Base-by-base conservation (phyloP, 2,797 vertebrate species). In the Sebastes wilsoni region DNA sequence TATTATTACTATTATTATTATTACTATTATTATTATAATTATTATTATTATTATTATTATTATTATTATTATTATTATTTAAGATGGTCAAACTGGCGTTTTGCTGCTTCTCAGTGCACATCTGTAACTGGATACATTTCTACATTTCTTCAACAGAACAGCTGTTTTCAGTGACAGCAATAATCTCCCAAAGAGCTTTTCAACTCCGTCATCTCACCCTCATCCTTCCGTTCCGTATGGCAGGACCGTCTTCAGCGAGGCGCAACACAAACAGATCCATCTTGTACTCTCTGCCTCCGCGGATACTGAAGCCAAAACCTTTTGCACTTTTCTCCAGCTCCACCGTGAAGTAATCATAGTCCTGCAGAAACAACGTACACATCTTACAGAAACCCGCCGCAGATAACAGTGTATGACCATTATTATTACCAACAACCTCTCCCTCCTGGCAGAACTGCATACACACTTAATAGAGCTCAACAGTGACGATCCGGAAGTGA, bases 281-380 rank as follows among this genome's bases (percentile, higher is more conserved):
- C 94, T 99, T 99, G 94, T 99, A 99, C 71, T 99, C 99, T 87
- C 98, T 96, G 86, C 99, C 99, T 70, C 99, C 99, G 49, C 98
- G 97, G 83, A 99, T 99, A 82, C 99, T 99, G 95, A 99, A 99
- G 87, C 99, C 98, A 88, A 99, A 99, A 18, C 99, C 99, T 93
- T 99, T 99, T 82, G 97, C 89, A 82, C 99, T 98, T 93, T 99
- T 99, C 92, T 99, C 99, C 94, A 99, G 96, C 92, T 99, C 99
- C 94, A 99, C 99, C 0, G 98, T 99, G 94, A 99, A 99, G 95
- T 99, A 99, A 95, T 99, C 98, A 82, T 97, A 99, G 91, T 99
- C 99, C 98, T 99, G 92, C 25, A 82, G 11, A 84, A 93, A 73
- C 78, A 69, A 79, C 2, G 3, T 2, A 27, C 25, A 71, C 22